phyloP scores from a whole-genome alignment of 2,797 vertebrate species.

The Onychomys leucogaster region DNA sequence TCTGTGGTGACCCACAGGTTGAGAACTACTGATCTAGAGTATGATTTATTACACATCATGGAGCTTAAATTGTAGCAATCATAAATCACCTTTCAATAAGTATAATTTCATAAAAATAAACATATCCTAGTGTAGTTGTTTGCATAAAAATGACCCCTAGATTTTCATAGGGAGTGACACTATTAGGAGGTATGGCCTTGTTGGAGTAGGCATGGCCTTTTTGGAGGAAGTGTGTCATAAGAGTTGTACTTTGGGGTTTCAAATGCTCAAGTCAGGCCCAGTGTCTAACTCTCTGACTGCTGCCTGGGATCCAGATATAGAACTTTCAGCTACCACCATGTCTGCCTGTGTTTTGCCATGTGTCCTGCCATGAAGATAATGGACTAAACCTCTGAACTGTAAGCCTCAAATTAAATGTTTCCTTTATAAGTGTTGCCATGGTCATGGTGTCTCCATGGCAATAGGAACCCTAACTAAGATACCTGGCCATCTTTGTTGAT shows the following conservation, averaged over 20 bases:
- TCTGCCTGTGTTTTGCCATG: background rate
- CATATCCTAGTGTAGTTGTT: background rate
- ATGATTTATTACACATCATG: background rate
- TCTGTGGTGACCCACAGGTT: background rate
- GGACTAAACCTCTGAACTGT: background rate
- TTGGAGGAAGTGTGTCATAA: too few species aligned
- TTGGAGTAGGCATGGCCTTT: background rate
- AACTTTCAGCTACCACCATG: background rate
- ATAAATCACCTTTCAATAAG: conserved; percentile 10
- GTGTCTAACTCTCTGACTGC: background rate
- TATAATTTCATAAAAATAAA: conserved; percentile 1
- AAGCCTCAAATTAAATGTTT: background rate
- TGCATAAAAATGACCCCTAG: background rate
- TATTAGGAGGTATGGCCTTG: background rate
- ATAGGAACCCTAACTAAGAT: background rate
- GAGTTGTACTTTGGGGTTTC: background rate
- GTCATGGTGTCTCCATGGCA: background rate
- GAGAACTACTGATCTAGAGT: background rate
- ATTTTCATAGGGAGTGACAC: background rate
- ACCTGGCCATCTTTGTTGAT: background rate
- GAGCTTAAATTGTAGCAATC: conserved; percentile 9
- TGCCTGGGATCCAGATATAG: background rate
- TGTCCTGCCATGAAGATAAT: background rate
- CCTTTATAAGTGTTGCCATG: background rate
- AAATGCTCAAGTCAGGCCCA: background rate